Evolutionary conservation across 2,113 vertebrate genomes (phyloP).

Genomic region (Nipponia nippon): DNA sequence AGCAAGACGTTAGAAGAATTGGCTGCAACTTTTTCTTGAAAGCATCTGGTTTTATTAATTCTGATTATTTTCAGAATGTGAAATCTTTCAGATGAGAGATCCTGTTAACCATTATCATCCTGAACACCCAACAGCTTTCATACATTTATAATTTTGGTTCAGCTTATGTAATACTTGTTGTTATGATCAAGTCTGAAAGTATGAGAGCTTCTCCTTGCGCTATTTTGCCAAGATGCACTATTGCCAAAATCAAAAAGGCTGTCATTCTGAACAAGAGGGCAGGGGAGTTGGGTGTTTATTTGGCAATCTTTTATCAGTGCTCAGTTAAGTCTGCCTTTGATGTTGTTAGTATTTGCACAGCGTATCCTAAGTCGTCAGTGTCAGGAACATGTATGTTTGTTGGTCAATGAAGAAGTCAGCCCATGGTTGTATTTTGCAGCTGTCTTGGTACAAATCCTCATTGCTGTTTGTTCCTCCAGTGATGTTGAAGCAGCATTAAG

Average conservation of each 20-base stretch:
- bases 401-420: background rate
- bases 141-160: background rate
- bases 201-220: background rate
- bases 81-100: background rate
- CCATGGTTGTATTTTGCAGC: background rate
- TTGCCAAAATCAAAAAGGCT: background rate
- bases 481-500: background rate
- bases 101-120: background rate
- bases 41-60: background rate
- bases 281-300: background rate
- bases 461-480: background rate
- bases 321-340: background rate
- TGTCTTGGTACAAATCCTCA: background rate
- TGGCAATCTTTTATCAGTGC: background rate
- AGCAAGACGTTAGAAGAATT: background rate
- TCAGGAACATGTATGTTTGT: background rate
- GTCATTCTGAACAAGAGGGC: background rate
- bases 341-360: background rate
- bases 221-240: background rate
- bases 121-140: background rate
- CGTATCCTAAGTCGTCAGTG: rapidly evolving
- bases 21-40: background rate
- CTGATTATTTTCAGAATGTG: background rate
- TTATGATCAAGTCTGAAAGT: background rate
- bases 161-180: background rate